A percentile compares a stretch with the other conserved stretches of the same genome.
phyloP scores from a whole-genome alignment of 2,797 vertebrate genomes.

The Fratercula arctica region DNA sequence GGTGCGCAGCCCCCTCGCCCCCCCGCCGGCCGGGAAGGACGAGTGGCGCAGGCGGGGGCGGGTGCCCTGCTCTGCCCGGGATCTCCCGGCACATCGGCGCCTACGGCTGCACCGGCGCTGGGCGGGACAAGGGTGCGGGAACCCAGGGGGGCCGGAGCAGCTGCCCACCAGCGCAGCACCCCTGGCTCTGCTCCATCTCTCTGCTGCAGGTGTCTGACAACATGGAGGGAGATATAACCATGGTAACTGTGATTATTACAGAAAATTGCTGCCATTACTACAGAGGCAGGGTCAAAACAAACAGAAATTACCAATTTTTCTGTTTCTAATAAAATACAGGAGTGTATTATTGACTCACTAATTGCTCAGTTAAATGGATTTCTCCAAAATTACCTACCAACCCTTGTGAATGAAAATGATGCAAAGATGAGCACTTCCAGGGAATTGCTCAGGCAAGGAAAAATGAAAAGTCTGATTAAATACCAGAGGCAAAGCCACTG shows the following conservation, averaged over 20 bases:
- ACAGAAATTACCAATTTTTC: constrained; percentile 31
- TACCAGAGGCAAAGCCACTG: accelerated
- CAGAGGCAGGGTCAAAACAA: constrained; percentile 24
- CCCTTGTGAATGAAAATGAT: background rate
- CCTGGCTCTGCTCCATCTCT: background rate
- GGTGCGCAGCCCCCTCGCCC: background rate
- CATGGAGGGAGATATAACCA: constrained; percentile 2
- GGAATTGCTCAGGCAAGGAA: background rate
- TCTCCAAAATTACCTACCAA: background rate
- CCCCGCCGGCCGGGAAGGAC: background rate
- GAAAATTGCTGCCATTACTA: background rate
- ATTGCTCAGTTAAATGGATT: background rate
- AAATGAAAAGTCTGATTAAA: background rate
- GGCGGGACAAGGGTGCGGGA: background rate
- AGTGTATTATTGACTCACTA: background rate
- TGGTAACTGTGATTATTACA: background rate
- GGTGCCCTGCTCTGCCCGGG: background rate
- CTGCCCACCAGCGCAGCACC: background rate
- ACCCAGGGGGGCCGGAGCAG: background rate
- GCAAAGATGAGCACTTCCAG: background rate
- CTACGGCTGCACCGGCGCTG: accelerated
- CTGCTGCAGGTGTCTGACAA: background rate
- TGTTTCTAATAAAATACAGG: background rate
- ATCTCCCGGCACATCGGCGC: background rate
- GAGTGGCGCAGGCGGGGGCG: background rate